Conservation (phyloP, 2,888 invertebrate genomes). For the Chirona hameri region DNA sequence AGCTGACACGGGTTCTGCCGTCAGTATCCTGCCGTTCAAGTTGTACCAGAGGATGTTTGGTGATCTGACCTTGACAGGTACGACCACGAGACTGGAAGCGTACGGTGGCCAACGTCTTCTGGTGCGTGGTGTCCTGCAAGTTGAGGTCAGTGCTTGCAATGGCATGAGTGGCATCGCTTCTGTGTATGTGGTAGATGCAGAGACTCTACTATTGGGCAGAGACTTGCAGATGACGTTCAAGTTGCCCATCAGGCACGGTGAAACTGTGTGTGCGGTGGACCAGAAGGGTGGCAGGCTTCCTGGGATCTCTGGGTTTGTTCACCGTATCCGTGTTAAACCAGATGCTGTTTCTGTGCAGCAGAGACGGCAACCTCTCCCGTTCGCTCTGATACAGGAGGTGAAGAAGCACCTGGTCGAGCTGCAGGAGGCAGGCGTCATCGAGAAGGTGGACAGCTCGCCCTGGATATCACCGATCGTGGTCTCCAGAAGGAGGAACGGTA, state of each 20-base stretch:
- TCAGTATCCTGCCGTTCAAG: background rate
- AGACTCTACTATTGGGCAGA: background rate
- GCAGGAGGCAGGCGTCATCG: too few relatives aligned
- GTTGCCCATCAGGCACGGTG: background rate
- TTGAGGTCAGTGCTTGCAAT: background rate
- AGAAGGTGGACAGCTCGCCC: too few relatives aligned
- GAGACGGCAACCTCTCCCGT: background rate
- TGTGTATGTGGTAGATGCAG: conserved; percentile 2
- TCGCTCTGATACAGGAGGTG: too few relatives aligned
- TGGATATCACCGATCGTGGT: too few relatives aligned
- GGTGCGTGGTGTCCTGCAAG: background rate
- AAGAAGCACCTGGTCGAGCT: too few relatives aligned
- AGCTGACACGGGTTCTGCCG: background rate
- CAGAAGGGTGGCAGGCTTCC: background rate
- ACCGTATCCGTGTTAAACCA: background rate
- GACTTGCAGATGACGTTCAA: background rate
- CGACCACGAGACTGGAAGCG: background rate
- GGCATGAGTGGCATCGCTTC: background rate
- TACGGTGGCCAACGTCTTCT: too few relatives aligned
- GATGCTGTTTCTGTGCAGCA: background rate
- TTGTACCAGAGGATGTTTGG: background rate
- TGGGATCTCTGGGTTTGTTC: background rate
- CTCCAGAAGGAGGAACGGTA: too few relatives aligned
- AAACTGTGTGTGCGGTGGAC: background rate
- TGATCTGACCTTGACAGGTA: background rate